Base-by-base conservation (phyloP, 2,113 vertebrate genomes). In the Entelurus aequoreus region DNA sequence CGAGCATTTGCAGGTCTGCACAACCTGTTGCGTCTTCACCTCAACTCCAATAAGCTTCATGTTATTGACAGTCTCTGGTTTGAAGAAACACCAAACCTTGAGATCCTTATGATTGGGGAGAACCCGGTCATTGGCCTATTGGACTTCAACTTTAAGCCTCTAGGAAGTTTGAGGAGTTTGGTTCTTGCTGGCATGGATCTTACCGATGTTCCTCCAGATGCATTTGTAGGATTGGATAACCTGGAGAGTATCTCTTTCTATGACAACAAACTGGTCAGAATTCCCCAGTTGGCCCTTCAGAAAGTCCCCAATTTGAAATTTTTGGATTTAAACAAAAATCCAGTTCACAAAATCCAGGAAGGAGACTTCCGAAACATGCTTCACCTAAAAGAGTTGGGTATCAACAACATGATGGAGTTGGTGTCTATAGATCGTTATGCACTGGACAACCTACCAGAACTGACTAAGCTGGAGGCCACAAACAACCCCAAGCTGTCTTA, bases 51-150 rank as follows among this genome's bases (percentile, higher is more conserved):
- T 78, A 93, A 80, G 60, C 83, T 99, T 62, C 92, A 91, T 63
- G 86, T 95, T 36, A 98, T 99, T 15, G 94, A 98, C 63, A 96
- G 92, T 59, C 93, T 90, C 48, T 99, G 97, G 97, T 99, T 99
- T 84, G 93, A 94, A 81, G 92, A 93, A 11, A 95, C 95, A 14
- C 94, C 94, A 19, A 96, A 96, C 72, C 80, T 99, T 46, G 97
- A 99, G 83, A 97, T 99, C 50, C 92, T 99, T 54, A 99, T 98
- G 96, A 97, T 98, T 54, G 97, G 97, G 14, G 97, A 98, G 84
- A 99, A 99, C 71, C 96, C 95, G 0, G 95, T 99, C 40, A 92
- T 97, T 75, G 94, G 94, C 46, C 96, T 99, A 60, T 76, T 97
- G 57, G 95, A 98, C 73, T 92, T 97, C 91, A 99, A 98, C 80